These are phyloP conservation scores for Limanda limanda DNA, from an alignment of 2,113 vertebrate genomes.

Conservation along the genomic window DNA sequence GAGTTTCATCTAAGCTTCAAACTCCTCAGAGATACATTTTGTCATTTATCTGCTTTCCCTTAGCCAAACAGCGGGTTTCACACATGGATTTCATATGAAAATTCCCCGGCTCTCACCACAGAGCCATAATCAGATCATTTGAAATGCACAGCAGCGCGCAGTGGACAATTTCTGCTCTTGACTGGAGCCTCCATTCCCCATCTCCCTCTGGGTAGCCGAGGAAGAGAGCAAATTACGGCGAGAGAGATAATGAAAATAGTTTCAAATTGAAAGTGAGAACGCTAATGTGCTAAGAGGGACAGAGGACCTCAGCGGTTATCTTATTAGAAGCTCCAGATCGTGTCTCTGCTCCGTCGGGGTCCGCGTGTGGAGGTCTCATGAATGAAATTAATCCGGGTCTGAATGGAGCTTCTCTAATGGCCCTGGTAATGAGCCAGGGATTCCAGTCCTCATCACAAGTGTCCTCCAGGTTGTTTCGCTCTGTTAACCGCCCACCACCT, in stretches of 20 bases:
- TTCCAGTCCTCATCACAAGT: constrained; percentile 63
- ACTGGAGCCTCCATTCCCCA: constrained; percentile 75
- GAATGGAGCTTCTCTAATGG: constrained; percentile 78
- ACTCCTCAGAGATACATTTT: constrained; percentile 57
- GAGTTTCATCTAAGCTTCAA: constrained; percentile 50
- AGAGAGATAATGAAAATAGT: constrained; percentile 84
- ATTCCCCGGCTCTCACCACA: constrained; percentile 55
- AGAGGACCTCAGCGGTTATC: constrained; percentile 80
- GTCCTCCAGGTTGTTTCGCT: constrained; percentile 64
- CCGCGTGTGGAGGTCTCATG: constrained; percentile 70
- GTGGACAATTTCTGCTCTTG: constrained; percentile 78
- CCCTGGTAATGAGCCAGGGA: constrained; percentile 75
- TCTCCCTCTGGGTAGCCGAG: constrained; percentile 77
- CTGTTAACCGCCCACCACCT: constrained; percentile 56
- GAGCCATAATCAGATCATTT: constrained; percentile 77
- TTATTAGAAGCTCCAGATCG: constrained; percentile 83
- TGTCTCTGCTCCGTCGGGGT: constrained; percentile 74
- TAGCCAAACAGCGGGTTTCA: constrained; percentile 63
- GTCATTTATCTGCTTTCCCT: constrained; percentile 63
- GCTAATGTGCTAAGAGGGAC: constrained; percentile 83
- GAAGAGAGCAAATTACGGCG: constrained; percentile 80
- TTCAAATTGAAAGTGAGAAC: constrained; percentile 84
- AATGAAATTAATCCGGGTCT: constrained; percentile 82
- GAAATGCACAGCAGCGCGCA: constrained; percentile 73
- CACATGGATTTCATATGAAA: constrained; percentile 65